phyloP scores from a whole-genome alignment of 2,888 invertebrate species.

The Aethes cnicana region DNA sequence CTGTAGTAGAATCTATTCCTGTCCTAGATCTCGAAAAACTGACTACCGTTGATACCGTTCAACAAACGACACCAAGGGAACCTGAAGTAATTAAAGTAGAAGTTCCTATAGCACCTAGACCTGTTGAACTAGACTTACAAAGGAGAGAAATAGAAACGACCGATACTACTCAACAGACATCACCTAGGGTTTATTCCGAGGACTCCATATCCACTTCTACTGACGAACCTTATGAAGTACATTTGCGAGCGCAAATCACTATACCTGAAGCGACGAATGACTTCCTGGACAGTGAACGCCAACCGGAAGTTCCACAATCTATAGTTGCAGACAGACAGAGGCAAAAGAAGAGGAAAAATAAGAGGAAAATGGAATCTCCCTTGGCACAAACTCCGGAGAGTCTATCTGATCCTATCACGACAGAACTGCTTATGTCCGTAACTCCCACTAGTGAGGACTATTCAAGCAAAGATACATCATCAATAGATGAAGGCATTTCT shows the following conservation, averaged over 20 bases:
- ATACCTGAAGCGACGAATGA: constrained; percentile 73
- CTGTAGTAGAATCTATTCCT: constrained; percentile 32
- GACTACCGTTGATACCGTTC: constrained; percentile 48
- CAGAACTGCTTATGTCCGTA: constrained; percentile 70
- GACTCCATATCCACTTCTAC: constrained; percentile 76
- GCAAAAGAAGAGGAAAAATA: constrained; percentile 65
- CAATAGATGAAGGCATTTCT: constrained; percentile 76
- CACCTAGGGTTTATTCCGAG: constrained; percentile 81
- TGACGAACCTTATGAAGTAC: constrained; percentile 83
- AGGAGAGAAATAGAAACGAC: constrained; percentile 35
- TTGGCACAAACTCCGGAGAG: constrained; percentile 68
- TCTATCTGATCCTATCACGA: constrained; percentile 75
- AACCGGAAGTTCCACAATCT: constrained; percentile 53
- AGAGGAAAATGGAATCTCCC: constrained; percentile 67
- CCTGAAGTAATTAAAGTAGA: constrained; percentile 31
- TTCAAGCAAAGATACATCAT: constrained; percentile 65
- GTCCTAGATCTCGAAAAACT: constrained; percentile 25
- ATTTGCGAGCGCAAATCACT: constrained; percentile 81
- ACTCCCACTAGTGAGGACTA: constrained; percentile 74
- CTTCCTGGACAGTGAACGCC: constrained; percentile 68
- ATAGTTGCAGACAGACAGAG: constrained; percentile 63
- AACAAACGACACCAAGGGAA: constrained; percentile 83
- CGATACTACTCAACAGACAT: constrained; percentile 74
- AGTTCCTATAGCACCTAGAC: background rate
- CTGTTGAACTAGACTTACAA: constrained; percentile 43